Base-by-base conservation (phyloP, 2,888 invertebrate species). In the Dryocosmus kuriphilus region DNA sequence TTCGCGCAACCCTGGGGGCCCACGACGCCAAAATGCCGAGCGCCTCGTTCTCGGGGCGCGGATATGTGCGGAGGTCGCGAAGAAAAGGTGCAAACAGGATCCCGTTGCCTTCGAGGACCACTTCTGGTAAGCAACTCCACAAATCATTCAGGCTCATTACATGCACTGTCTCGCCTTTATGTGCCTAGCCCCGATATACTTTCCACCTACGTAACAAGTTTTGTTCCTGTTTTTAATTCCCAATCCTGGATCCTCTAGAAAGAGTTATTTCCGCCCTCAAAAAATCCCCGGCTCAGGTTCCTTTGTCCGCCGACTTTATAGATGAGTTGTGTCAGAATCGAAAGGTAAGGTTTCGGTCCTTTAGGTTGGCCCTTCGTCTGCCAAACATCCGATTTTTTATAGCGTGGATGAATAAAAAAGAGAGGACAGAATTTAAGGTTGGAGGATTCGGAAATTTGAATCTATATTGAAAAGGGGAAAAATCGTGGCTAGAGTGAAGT, bases 1-100 rank as follows among this genome's bases (percentile, higher is more conserved):
- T 81, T 73, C 55, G 76, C 74, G 79, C 82, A 80, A 78, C 74
- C 73, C 79, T 46, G 86, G 88, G 84, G 85, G 75, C 82, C 76
- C 77, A 80, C 82, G 82, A 80, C 79, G 92, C 93, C 93, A 96
- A 95, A 93, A 97, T 97, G 97, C 97, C 97, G 94, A 97, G 97
- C 95, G 97, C 97, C 94, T 97, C 97, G 92, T 97, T 97, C 93
- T 96, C 97, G 93, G 96, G 97, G 93, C 95, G 97, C 94, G 96
- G 96, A 93, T 97, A 96, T 94, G 96, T 96, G 91, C 95, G 97
- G 93, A 95, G 97, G 93, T 97, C 97, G 92, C 95, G 97, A 92
- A 96, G 97, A 94, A 97, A 97, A 96, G 96, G 96, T 92, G 96
- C 96, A 89, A 97, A 97, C 93, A 95, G 97, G 92, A 96, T 96